phyloP scores from a whole-genome alignment of 2,113 vertebrate species.

The Barbus barbus region DNA sequence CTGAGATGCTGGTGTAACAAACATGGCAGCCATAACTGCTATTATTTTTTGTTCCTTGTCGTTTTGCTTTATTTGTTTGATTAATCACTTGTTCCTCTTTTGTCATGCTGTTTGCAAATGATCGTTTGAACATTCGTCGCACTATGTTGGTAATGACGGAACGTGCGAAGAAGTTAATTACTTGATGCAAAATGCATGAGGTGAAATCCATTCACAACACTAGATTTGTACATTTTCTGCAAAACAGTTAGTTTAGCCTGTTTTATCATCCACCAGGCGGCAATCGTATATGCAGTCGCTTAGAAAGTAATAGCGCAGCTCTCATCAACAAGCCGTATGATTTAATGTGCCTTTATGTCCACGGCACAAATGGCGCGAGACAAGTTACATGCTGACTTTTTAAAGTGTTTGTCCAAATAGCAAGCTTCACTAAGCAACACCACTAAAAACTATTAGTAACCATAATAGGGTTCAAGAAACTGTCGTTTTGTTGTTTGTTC shows the following conservation, averaged over 20 bases:
- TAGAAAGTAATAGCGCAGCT: not conserved
- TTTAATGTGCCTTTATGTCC: conserved; percentile 9
- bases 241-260: not conserved
- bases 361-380: not conserved
- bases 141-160: too few species aligned
- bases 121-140: too few species aligned
- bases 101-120: too few species aligned
- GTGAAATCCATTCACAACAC: not conserved
- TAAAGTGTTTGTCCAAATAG: conserved; percentile 11
- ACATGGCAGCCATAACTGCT: too few species aligned
- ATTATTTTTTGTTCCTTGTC: too few species aligned
- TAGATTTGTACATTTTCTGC: not conserved
- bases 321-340: not conserved
- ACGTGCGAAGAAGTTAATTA: too few species aligned
- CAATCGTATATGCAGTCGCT: not conserved
- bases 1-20: too few species aligned
- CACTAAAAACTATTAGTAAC: conserved; percentile 5
- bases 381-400: not conserved
- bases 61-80: too few species aligned
- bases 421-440: conserved; percentile 19
- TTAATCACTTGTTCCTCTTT: too few species aligned
- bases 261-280: not conserved
- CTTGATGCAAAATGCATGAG: too few species aligned
- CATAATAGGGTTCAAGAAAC: conserved; percentile 23
- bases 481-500: conserved; percentile 22